Percentiles rank a stretch among this genome's conserved stretches.
These are phyloP conservation scores for Uloborus diversus DNA, from an alignment of 1,140 invertebrate genomes.

Conservation along the genomic window DNA sequence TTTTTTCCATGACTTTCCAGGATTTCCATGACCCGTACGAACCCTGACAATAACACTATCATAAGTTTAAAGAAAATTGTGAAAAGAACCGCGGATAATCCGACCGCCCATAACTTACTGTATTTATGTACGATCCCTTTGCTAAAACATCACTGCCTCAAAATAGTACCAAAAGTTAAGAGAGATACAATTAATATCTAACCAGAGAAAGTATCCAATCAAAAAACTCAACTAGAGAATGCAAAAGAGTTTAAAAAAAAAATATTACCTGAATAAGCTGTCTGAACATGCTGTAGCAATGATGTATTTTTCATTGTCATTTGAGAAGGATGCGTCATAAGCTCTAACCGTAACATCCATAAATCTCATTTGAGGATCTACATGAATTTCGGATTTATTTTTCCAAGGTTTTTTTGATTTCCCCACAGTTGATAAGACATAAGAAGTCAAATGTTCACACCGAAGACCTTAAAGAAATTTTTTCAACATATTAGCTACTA, in stretches of 20 bases:
- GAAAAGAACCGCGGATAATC: too few species aligned
- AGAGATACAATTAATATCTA: neutral
- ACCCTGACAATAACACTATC: neutral
- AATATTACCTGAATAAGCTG: slow-evolving; percentile 71
- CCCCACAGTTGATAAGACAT: slow-evolving; percentile 34
- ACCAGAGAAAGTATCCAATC: too few species aligned
- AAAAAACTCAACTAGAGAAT: too few species aligned
- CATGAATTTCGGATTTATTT: slow-evolving; percentile 63
- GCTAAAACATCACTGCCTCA: neutral
- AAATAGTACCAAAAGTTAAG: neutral
- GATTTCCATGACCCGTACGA: neutral
- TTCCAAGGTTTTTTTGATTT: slow-evolving; percentile 65
- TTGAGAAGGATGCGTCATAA: slow-evolving; percentile 40
- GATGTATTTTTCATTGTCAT: slow-evolving; percentile 62
- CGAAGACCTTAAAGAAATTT: slow-evolving; percentile 60
- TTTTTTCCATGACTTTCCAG: too few species aligned
- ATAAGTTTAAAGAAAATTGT: too few species aligned
- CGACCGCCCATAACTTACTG: too few species aligned
- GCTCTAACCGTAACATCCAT: slow-evolving; percentile 72
- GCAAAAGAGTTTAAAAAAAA: too few species aligned
- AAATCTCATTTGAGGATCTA: slow-evolving; percentile 76
- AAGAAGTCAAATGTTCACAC: slow-evolving; percentile 52
- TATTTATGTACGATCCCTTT: neutral
- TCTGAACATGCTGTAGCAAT: slow-evolving; percentile 77
- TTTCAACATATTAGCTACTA: neutral